Evolutionary conservation across 2,888 invertebrate genomes (phyloP).

Genomic region (Tanypteryx hageni): DNA sequence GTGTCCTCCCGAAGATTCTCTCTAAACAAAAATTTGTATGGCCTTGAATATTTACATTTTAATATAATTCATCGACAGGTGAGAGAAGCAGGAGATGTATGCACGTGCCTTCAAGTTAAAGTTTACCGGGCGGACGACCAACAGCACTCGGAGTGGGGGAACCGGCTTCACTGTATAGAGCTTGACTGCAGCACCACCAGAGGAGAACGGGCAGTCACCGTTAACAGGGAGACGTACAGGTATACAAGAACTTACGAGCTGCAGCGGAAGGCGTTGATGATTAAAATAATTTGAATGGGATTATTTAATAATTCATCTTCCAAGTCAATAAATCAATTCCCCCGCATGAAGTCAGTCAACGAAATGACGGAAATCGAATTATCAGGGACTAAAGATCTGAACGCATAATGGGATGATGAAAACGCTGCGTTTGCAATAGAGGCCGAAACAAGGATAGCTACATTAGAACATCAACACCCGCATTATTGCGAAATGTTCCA

Average conservation of each 20-base stretch:
- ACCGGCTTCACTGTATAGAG: constrained; percentile 77
- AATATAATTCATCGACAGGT: constrained; percentile 71
- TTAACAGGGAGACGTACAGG: constrained; percentile 77
- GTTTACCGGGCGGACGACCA: constrained; percentile 77
- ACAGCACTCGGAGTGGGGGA: constrained; percentile 78
- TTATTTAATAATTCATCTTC: background rate
- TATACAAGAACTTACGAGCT: constrained; percentile 68
- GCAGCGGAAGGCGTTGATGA: constrained; percentile 37
- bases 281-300: background rate
- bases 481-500: too few species aligned
- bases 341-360: background rate
- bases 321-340: background rate
- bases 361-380: background rate
- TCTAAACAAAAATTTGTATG: too few species aligned
- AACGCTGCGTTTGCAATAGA: background rate
- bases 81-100: constrained; percentile 75
- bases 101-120: constrained; percentile 78
- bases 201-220: constrained; percentile 75
- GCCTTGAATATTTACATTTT: constrained; percentile 47
- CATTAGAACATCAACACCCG: too few species aligned
- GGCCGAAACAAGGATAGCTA: background rate
- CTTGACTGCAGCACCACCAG: constrained; percentile 75
- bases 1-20: too few species aligned
- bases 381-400: background rate
- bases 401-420: background rate